Evolutionary conservation across 2,113 vertebrate species (phyloP), one percentile per base, ranked within the genome.

Genomic region (Isichthys henryi): DNA sequence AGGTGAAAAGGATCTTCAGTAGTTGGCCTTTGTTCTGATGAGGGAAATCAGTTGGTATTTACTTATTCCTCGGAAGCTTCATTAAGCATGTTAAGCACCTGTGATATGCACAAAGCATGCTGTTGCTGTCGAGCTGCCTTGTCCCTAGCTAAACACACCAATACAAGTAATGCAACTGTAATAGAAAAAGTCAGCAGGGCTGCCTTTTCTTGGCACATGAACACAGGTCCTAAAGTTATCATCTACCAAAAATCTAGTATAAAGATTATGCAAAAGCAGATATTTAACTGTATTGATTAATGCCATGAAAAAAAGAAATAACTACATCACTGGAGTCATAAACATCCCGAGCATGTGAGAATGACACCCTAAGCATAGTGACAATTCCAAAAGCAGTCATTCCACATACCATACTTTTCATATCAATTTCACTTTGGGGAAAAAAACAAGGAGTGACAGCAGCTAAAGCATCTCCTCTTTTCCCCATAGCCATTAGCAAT

Each of bases 381-480:
- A 89, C 91, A 91, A 90, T 53, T 86, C 66, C 91, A 92, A 84
- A 94, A 90, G 95, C 91, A 0, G 93, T 93, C 90, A 80, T 91
- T 92, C 94, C 91, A 93, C 95, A 94, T 93, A 90, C 90, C 86
- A 91, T 52, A 89, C 90, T 95, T 91, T 92, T 92, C n/a, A 93
- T 92, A 90, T 92, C 91, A 74, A 89, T 91, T 9, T 45, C 74
- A 92, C 70, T 5, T 92, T 90, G 4, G 35, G 53, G 53, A 53
- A 91, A 88, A 70, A 84, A 84, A 88, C 50, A 74, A 45, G 80
- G 77, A 31, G 80, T 48, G 27, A 39, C 49, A 21, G 3, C 17
- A 84, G 52, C 82, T 83, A n/a, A 88, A 27, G 86, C 31, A 15
- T 84, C 19, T 9, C 5, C 62, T 27, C 39, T 27, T 48, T 56